These are phyloP conservation scores for Euzetes globulus DNA, from an alignment of 2,888 invertebrate species.

Conservation along the genomic window DNA sequence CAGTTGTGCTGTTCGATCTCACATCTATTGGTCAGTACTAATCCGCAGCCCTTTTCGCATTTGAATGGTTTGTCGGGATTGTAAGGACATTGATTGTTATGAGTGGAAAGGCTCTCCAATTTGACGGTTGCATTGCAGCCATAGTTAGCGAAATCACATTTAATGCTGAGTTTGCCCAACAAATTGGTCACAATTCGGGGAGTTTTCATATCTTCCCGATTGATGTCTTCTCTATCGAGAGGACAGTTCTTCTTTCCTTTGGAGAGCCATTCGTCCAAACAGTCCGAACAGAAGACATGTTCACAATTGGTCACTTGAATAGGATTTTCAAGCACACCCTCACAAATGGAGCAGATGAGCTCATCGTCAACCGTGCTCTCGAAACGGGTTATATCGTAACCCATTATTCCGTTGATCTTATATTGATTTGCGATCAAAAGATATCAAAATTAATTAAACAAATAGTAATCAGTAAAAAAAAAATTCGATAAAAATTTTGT, in stretches of 20 bases:
- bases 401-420: neutral
- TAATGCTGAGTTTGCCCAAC: conserved; percentile 1
- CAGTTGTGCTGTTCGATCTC: neutral
- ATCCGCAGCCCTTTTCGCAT: neutral
- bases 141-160: neutral
- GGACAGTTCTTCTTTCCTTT: neutral
- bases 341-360: neutral
- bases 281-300: neutral
- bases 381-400: conserved; percentile 1
- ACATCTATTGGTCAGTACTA: neutral
- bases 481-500: no score
- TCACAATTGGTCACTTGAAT: neutral
- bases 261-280: neutral
- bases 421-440: no score
- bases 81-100: neutral
- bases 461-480: no score
- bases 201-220: neutral
- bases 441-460: no score
- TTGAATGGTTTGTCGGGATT: neutral
- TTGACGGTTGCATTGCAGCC: neutral
- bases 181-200: conserved; percentile 2
- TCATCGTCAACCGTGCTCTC: neutral
- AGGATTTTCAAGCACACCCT: neutral
- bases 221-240: neutral
- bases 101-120: neutral